Conservation (phyloP, 2,797 vertebrate genomes). For the Silurus aristotelis region DNA sequence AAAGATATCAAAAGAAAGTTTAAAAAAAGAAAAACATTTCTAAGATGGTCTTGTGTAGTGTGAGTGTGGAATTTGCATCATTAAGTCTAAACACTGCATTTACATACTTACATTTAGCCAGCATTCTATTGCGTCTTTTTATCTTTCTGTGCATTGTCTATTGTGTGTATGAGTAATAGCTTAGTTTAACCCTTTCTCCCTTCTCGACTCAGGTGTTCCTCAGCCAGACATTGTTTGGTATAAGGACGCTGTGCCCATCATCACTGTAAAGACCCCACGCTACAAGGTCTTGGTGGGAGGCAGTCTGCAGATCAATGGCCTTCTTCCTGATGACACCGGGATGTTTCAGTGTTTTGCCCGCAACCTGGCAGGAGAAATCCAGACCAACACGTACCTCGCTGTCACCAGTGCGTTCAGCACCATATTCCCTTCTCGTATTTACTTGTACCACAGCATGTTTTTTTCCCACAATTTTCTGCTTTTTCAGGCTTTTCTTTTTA, state of each 20-base stretch:
- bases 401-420: slow-evolving; percentile 87
- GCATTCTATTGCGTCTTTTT: not conserved
- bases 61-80: not conserved
- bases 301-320: slow-evolving; percentile 91
- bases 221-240: slow-evolving; percentile 91
- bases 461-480: not conserved
- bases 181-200: slow-evolving; percentile 2
- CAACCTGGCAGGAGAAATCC: slow-evolving; percentile 89
- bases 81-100: not conserved
- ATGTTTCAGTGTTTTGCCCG: slow-evolving; percentile 98
- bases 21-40: not conserved
- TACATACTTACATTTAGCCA: not conserved
- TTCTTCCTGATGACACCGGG: slow-evolving; percentile 91
- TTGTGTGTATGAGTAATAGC: slow-evolving; percentile 6
- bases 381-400: slow-evolving; percentile 95
- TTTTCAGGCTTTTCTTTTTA: not conserved
- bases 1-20: not conserved
- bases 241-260: slow-evolving; percentile 88
- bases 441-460: slow-evolving; percentile 20
- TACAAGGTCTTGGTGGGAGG: slow-evolving; percentile 86
- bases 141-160: slow-evolving; percentile 12
- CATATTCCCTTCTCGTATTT: slow-evolving; percentile 33
- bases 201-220: slow-evolving; percentile 80
- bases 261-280: slow-evolving; percentile 80
- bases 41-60: not conserved